Evolutionary conservation across 2,113 vertebrate species (phyloP).

Genomic region (Ceyx cyanopectus): DNA sequence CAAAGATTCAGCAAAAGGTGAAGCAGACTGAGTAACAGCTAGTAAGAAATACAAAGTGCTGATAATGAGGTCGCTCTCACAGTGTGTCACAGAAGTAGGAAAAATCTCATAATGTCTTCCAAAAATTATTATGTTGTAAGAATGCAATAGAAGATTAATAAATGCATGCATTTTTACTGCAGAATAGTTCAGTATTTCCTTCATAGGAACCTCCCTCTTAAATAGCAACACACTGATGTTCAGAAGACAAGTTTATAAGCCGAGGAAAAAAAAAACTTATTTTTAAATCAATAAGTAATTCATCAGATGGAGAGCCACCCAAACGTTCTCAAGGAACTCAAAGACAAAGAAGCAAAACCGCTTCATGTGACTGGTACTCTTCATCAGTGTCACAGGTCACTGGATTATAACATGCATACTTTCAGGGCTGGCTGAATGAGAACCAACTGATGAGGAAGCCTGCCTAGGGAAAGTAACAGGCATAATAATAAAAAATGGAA

Average conservation of each 20-base stretch:
- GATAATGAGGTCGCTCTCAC: neutral
- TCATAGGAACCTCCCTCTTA: neutral
- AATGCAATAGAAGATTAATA: neutral
- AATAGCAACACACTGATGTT: neutral
- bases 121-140: neutral
- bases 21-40: neutral
- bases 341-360: neutral
- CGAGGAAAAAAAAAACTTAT: neutral
- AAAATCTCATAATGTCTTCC: neutral
- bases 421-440: neutral
- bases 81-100: neutral
- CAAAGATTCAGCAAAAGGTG: neutral
- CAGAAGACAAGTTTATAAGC: neutral
- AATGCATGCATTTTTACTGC: neutral
- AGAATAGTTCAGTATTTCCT: neutral
- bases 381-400: neutral
- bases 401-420: neutral
- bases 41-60: neutral
- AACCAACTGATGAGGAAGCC: neutral
- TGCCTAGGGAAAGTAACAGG: neutral
- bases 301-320: neutral
- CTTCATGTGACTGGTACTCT: neutral
- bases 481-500: neutral
- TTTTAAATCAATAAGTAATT: neutral
- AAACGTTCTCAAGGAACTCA: neutral